Evolutionary conservation across 2,888 invertebrate species (phyloP), one percentile per base, ranked within the genome.

Genomic region (Lasioglossum morio): DNA sequence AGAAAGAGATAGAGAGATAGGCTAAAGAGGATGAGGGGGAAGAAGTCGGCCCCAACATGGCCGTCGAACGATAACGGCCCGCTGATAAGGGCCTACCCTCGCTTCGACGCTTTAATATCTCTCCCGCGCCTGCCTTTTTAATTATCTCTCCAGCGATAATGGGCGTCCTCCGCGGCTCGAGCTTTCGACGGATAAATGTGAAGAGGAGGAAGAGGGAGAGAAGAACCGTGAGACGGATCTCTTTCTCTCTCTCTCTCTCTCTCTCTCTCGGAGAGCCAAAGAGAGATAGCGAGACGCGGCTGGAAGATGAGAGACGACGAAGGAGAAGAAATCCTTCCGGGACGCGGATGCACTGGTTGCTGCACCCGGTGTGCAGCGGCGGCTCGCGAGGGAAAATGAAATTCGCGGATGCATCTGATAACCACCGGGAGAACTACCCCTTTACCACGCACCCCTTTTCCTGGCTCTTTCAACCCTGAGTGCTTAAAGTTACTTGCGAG

Each of bases 71-170:
- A 94, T 94, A 94, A 94, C 94, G 92, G 93, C 90, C 91, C 92
- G 92, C 88, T 94, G 94, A 94, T 94, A 94, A 94, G 94, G 89
- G 92, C 87, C 90, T 87, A 82, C 84, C 89, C 86, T 86, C 84
- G 86, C 87, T 89, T 86, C 87, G 88, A 89, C 85, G 90, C 89
- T 92, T 91, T 91, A 92, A 91, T 91, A 91, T 91, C 90, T 92
- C 89, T 89, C 86, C 86, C 87, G 89, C 78, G 90, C 85, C 92
- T 89, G 93, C 91, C 93, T 94, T 94, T 94, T 94, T 94, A 94
- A 94, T 94, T 94, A 94, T 94, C 93, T 92, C 91, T 89, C 88
- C 91, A 91, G 92, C 91, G 92, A 91, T 94, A 93, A 94, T 93
- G 92, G 93, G 90, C 92, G 91, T 90, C 89, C 89, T 92, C 85